These are phyloP conservation scores for Oopsacas minuta DNA, from an alignment of 37 sponge, comb jelly and placozoan species.

Conservation along the genomic window DNA sequence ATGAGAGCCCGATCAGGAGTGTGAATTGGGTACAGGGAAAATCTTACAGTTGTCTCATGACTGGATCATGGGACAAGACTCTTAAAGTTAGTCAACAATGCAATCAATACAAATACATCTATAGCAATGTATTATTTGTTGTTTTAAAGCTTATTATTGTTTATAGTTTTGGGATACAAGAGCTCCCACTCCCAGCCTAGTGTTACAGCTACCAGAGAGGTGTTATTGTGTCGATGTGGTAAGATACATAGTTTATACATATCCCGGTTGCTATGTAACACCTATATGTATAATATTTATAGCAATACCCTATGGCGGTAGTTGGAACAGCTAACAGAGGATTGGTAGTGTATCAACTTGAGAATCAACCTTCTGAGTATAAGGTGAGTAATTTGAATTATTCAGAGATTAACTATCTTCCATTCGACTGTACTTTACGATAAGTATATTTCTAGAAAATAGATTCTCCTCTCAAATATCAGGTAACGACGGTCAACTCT, in stretches of 20 bases:
- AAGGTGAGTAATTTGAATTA: slow-evolving; percentile 26
- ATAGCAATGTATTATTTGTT: background rate
- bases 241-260: background rate
- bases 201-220: slow-evolving; percentile 65
- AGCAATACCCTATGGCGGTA: slow-evolving; percentile 69
- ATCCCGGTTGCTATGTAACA: background rate
- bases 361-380: slow-evolving; percentile 53
- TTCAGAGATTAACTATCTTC: background rate
- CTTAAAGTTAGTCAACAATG: slow-evolving; percentile 42
- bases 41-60: slow-evolving; percentile 61
- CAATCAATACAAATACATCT: no score
- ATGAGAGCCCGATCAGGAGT: slow-evolving; percentile 78
- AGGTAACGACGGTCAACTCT: slow-evolving; percentile 20
- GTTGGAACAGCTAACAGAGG: slow-evolving; percentile 63
- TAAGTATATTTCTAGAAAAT: slow-evolving; percentile 33
- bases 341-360: slow-evolving; percentile 50
- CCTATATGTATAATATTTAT: background rate
- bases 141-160: slow-evolving; percentile 22
- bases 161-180: slow-evolving; percentile 82
- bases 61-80: slow-evolving; percentile 92
- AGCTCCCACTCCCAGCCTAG: slow-evolving; percentile 49
- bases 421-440: background rate
- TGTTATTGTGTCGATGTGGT: slow-evolving; percentile 91
- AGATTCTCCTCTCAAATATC: slow-evolving; percentile 82
- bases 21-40: slow-evolving; percentile 81